Evolutionary conservation across 92 coral and sea anemone genomes (phyloP).

Genomic region (Phenganax subtilis): DNA sequence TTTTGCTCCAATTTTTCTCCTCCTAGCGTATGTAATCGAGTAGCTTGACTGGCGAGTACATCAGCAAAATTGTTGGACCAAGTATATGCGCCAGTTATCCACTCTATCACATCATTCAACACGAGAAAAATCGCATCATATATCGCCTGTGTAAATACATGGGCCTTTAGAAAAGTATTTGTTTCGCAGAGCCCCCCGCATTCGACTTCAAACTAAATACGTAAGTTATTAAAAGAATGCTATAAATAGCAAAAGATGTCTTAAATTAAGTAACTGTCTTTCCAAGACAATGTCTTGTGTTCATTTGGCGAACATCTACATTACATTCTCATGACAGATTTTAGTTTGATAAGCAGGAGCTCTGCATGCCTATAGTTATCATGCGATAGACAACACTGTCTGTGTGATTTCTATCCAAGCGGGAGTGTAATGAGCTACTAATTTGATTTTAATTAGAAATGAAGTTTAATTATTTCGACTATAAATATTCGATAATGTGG

Average conservation of each 20-base stretch:
- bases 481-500: constrained; percentile 18
- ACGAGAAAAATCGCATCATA: too few species aligned
- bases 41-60: too few species aligned
- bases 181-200: too few species aligned
- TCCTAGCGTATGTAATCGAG: too few species aligned
- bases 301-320: neutral
- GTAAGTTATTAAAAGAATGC: neutral
- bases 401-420: neutral
- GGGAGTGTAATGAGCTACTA: neutral
- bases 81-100: too few species aligned
- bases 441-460: constrained; percentile 19
- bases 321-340: neutral
- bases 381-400: neutral
- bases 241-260: neutral
- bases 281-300: neutral
- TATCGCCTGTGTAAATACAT: too few species aligned
- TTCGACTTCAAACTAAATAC: too few species aligned
- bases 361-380: neutral
- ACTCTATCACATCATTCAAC: too few species aligned
- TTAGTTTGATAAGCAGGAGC: neutral
- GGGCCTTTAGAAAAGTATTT: too few species aligned
- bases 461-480: constrained; percentile 5
- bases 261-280: too few species aligned
- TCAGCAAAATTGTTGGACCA: too few species aligned
- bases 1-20: too few species aligned